Evolutionary conservation across 2,888 invertebrate species (phyloP).

Genomic region (Plusia festucae): DNA sequence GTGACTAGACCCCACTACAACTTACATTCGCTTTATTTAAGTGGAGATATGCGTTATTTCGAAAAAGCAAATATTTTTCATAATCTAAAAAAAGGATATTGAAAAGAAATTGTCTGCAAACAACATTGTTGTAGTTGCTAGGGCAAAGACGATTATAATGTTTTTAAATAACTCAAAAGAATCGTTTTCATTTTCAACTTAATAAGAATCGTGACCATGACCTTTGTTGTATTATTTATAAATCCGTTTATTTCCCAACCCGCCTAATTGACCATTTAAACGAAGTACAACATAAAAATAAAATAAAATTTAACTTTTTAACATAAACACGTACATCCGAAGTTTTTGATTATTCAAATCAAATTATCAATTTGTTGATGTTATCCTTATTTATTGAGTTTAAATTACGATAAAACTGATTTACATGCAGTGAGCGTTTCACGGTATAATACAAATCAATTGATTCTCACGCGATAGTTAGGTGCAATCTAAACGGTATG

Average conservation of each 20-base stretch:
- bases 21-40: too few relatives aligned
- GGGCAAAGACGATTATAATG: too few relatives aligned
- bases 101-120: too few relatives aligned
- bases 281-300: not conserved
- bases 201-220: not conserved
- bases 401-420: slow-evolving; percentile 20
- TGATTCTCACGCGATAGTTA: slow-evolving; percentile 12
- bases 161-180: not conserved
- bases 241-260: not conserved
- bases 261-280: slow-evolving; percentile 12
- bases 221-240: not conserved
- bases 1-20: too few relatives aligned
- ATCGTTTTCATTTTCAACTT: not conserved
- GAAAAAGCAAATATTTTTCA: too few relatives aligned
- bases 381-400: slow-evolving; percentile 30
- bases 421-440: slow-evolving; percentile 19
- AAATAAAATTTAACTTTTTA: slow-evolving; percentile 11
- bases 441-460: slow-evolving; percentile 7
- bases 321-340: slow-evolving; percentile 26
- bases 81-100: too few relatives aligned
- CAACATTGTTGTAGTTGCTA: too few relatives aligned
- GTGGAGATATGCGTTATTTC: too few relatives aligned
- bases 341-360: not conserved
- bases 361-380: slow-evolving; percentile 13
- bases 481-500: not conserved